phyloP scores from a whole-genome alignment of 1,140 invertebrate genomes.

The Semibalanus balanoides region DNA sequence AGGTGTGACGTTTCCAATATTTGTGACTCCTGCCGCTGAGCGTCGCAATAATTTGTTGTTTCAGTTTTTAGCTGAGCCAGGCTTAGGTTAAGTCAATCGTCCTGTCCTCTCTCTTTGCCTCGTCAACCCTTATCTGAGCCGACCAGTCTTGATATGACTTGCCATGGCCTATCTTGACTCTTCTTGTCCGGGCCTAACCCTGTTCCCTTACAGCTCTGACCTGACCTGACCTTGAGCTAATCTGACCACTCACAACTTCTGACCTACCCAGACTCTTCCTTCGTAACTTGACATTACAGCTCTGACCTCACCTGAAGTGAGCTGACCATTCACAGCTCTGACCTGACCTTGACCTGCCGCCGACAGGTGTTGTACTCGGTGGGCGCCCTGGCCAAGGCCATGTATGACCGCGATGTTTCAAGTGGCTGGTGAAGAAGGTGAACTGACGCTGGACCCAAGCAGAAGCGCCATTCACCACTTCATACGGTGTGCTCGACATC shows the following conservation, averaged over 20 bases:
- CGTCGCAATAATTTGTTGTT: too few species aligned
- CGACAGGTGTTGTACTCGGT: constrained; percentile 31
- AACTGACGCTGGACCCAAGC: constrained; percentile 44
- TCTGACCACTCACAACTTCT: too few species aligned
- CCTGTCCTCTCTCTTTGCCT: too few species aligned
- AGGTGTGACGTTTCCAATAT: too few species aligned
- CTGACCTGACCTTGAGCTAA: constrained; percentile 11
- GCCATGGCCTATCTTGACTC: background rate
- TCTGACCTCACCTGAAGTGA: constrained; percentile 9
- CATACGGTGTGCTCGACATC: constrained; percentile 29
- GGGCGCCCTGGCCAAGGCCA: constrained; percentile 42
- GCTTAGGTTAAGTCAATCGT: too few species aligned
- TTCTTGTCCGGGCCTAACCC: background rate
- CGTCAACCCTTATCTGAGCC: too few species aligned
- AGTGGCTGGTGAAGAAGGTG: constrained; percentile 41
- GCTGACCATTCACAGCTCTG: background rate
- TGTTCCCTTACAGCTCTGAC: constrained; percentile 3
- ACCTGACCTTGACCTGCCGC: constrained; percentile 32
- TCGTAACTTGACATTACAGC: too few species aligned
- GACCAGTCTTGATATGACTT: too few species aligned
- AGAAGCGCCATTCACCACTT: constrained; percentile 40
- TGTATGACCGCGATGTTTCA: constrained; percentile 41
- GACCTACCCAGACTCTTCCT: too few species aligned
- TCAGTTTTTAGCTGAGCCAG: too few species aligned
- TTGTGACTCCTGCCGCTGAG: too few species aligned